Conservation (phyloP, 2,888 invertebrate species). For the Nemotelus pantherinus region DNA sequence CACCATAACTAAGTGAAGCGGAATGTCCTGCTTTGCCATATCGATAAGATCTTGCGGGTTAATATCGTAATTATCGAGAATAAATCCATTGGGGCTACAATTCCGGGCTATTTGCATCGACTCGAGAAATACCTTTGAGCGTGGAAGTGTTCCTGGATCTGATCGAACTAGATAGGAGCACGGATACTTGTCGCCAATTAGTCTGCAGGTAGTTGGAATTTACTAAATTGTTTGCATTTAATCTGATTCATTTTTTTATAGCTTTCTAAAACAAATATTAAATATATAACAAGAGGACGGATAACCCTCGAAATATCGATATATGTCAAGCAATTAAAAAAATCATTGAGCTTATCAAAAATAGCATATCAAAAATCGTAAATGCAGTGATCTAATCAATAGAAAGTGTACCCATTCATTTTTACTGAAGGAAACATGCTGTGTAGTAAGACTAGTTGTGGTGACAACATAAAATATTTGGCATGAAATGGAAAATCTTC, state of each 20-base stretch:
- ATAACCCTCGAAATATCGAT: no score
- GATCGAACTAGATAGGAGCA: conserved; percentile 65
- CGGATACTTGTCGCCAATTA: conserved; percentile 66
- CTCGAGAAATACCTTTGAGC: conserved; percentile 65
- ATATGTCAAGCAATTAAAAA: no score
- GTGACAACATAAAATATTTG: no score
- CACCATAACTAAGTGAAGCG: conserved; percentile 65
- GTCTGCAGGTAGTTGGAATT: neutral
- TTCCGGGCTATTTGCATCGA: conserved; percentile 68
- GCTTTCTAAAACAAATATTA: neutral
- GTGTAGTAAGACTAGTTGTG: no score
- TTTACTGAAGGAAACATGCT: no score
- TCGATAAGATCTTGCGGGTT: conserved; percentile 66
- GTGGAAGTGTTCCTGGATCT: conserved; percentile 53
- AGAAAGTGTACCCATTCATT: no score
- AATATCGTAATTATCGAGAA: conserved; percentile 73
- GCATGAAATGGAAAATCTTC: no score
- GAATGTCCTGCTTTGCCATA: conserved; percentile 67
- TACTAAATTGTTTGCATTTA: neutral
- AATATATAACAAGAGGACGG: no score
- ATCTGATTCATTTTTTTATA: neutral
- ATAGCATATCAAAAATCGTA: no score
- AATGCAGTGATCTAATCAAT: no score
- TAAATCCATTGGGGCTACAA: conserved; percentile 68
- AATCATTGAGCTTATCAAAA: no score